Evolutionary conservation across 2,888 invertebrate species (phyloP).

Genomic region (Glyphotaelius pellucidus): DNA sequence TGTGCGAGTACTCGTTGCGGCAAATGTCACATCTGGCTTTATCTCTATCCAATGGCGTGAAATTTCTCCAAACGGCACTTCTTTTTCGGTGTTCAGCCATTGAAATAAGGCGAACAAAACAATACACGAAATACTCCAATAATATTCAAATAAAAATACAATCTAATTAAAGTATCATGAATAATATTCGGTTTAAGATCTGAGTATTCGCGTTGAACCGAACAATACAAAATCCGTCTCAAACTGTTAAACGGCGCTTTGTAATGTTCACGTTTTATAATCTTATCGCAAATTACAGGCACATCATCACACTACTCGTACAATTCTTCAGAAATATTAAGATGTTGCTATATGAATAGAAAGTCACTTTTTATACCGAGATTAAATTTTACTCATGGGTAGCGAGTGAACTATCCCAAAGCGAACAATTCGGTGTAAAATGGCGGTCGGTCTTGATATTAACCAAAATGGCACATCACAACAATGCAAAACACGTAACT

Average conservation of each 20-base stretch:
- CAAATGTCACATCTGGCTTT: conserved; percentile 20
- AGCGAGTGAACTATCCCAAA: neutral
- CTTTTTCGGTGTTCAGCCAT: neutral
- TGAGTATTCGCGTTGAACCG: neutral
- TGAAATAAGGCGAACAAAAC: neutral
- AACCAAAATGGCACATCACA: neutral
- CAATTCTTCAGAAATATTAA: neutral
- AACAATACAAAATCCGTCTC: neutral
- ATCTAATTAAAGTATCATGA: neutral
- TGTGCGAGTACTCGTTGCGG: neutral
- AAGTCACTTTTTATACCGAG: neutral
- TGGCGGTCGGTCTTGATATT: neutral
- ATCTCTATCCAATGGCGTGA: neutral
- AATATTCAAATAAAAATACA: neutral
- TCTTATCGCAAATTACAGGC: neutral
- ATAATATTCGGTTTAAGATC: neutral
- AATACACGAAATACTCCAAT: neutral
- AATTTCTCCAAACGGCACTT: neutral
- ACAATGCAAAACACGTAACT: neutral
- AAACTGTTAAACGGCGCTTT: neutral
- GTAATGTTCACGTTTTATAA: neutral
- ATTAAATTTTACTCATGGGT: neutral
- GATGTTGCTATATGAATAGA: neutral
- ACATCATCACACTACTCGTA: neutral
- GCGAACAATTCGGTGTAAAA: neutral